Base-by-base conservation (phyloP, 2,113 vertebrate genomes). In the Conger conger region DNA sequence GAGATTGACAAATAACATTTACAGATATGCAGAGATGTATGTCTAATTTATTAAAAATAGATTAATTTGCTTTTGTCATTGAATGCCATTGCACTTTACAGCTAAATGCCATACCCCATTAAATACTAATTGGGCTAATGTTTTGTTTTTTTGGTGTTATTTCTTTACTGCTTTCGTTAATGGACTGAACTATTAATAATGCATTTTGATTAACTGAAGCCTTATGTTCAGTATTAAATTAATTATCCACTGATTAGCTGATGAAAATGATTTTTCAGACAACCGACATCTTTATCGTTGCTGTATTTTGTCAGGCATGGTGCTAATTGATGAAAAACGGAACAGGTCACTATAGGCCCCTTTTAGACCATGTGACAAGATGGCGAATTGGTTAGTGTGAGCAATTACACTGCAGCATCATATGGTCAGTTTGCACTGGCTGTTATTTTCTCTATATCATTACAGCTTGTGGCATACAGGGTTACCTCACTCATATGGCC, bases 91-190 rank as follows among this genome's bases (percentile, higher is more conserved):
- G 87, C 79, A 54, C 79, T 88, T 83, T 78, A 60, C 92, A 91
- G 93, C 80, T 37, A 85, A 85, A 84, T 92, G 88, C 90, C 91
- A 91, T 89, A 90, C 87, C 91, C 93, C 91, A 93, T 93, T 93
- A 94, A 88, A 91, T 90, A 82, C 42, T 79, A 85, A 90, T 54
- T 83, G 86, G 89, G 91, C 86, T 80, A 83, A 91, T 93, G 90
- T 92, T 92, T 85, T 42, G 4, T 42, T 50, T 15, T 42, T 42
- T 42, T 42, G 8, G 3, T 42, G 8, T 15, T 15, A 50, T 50
- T 42, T 50, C 15, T 50, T 50, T 84, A 80, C 85, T 83, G 79
- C 82, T 87, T 88, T 83, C 9, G 79, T 85, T 86, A 85, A 90
- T 89, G 36, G 81, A 63, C 50, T 83, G 79, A 83, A 80, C 79